Evolutionary conservation across 2,797 vertebrate genomes (phyloP).

Genomic region (Anguilla pacifica): DNA sequence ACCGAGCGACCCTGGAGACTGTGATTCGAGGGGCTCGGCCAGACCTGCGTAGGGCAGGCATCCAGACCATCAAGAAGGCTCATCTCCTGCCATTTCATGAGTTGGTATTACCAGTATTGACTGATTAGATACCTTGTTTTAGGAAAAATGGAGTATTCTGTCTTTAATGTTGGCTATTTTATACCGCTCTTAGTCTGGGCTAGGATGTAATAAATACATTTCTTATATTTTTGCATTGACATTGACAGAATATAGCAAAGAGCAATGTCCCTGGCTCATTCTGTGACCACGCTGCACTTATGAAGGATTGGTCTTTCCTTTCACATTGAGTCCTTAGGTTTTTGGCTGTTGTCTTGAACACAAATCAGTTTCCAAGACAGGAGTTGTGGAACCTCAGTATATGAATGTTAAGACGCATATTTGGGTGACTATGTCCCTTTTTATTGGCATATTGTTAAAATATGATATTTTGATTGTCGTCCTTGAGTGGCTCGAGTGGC

Average conservation of each 20-base stretch:
- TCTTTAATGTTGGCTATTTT: not conserved
- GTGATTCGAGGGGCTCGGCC: conserved; percentile 75
- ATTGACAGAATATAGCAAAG: not conserved
- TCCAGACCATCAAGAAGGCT: conserved; percentile 84
- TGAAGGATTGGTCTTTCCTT: not conserved
- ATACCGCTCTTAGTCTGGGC: not conserved
- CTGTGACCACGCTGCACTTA: not conserved
- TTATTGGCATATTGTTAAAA: not conserved
- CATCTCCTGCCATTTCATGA: conserved; percentile 80
- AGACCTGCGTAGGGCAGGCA: conserved; percentile 70
- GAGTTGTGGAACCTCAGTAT: not conserved
- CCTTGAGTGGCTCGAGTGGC: not conserved
- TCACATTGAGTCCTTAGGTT: not conserved
- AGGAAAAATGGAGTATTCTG: not conserved
- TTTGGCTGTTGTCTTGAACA: not conserved
- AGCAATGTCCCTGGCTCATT: not conserved
- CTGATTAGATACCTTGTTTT: not conserved
- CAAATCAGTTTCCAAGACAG: not conserved
- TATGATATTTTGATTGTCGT: not conserved
- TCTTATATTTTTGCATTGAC: not conserved
- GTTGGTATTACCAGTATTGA: conserved; percentile 62
- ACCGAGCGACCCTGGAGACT: conserved; percentile 83
- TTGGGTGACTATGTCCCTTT: not conserved
- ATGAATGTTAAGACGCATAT: not conserved
- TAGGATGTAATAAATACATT: not conserved